A percentile compares a stretch with the other conserved stretches of the same genome.
Evolutionary conservation across 53 echinoderm and acorn worm species (phyloP).

Genomic region (Actinopyga echinites): DNA sequence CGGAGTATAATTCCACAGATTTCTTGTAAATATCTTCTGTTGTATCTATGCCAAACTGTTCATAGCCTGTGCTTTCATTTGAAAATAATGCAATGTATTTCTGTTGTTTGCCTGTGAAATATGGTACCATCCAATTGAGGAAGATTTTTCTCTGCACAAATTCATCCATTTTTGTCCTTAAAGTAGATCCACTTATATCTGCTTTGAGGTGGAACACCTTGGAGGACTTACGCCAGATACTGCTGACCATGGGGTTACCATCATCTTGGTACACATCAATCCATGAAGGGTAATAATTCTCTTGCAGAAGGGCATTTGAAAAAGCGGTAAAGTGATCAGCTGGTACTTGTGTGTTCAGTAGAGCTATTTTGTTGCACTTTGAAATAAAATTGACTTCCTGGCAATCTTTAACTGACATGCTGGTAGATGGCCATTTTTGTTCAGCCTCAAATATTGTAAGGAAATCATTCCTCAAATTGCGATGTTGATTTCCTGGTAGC

Average conservation of each 20-base stretch:
- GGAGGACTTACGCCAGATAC: slow-evolving; percentile 31
- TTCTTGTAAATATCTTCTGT: slow-evolving; percentile 43
- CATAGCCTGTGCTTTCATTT: background rate
- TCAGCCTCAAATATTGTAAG: slow-evolving; percentile 46
- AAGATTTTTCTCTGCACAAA: background rate
- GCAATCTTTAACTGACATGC: slow-evolving; percentile 69
- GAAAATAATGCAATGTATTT: slow-evolving; percentile 64
- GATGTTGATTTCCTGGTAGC: slow-evolving; percentile 82
- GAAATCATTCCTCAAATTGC: slow-evolving; percentile 64
- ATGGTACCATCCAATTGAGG: background rate
- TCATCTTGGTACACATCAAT: slow-evolving; percentile 63
- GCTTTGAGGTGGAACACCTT: background rate
- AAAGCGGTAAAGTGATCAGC: slow-evolving; percentile 64
- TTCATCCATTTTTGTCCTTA: slow-evolving; percentile 7
- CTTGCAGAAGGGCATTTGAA: slow-evolving; percentile 50
- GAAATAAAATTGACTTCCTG: slow-evolving; percentile 26
- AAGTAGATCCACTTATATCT: background rate
- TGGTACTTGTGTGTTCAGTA: slow-evolving; percentile 65
- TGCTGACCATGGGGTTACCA: slow-evolving; percentile 63
- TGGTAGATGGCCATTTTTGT: slow-evolving; percentile 64
- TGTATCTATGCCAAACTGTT: slow-evolving; percentile 42
- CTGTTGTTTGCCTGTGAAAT: slow-evolving; percentile 28
- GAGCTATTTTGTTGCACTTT: slow-evolving; percentile 30
- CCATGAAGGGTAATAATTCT: slow-evolving; percentile 66
- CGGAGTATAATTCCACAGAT: slow-evolving; percentile 22